Conservation (phyloP, 1,140 invertebrate species). For the Sinonovacula constricta region DNA sequence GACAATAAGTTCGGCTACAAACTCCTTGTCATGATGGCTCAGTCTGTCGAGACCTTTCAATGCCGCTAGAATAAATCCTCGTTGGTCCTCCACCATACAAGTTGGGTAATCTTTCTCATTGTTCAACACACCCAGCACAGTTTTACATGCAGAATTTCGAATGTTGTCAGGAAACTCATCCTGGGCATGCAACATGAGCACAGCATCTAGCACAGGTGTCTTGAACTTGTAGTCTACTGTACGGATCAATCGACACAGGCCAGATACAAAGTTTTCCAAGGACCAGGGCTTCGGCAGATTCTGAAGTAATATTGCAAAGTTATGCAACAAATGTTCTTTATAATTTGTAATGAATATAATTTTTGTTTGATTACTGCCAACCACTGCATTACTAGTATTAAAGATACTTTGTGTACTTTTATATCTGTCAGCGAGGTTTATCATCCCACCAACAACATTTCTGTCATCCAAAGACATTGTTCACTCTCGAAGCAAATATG, state of each 20-base stretch:
- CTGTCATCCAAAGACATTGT: too few species aligned
- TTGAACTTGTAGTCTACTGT: slow-evolving; percentile 68
- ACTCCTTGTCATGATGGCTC: slow-evolving; percentile 66
- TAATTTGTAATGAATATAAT: too few species aligned
- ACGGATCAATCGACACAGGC: slow-evolving; percentile 66
- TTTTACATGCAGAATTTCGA: slow-evolving; percentile 55
- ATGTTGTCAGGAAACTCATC: slow-evolving; percentile 65
- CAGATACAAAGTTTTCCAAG: slow-evolving; percentile 66
- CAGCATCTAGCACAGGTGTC: slow-evolving; percentile 64
- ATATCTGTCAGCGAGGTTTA: too few species aligned
- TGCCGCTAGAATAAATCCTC: slow-evolving; percentile 68
- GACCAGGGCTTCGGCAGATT: slow-evolving; percentile 76
- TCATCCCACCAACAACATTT: too few species aligned
- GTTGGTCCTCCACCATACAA: slow-evolving; percentile 65
- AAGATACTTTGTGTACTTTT: too few species aligned
- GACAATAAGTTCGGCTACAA: slow-evolving; percentile 71
- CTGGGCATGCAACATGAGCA: slow-evolving; percentile 65
- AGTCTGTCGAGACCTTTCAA: slow-evolving; percentile 68
- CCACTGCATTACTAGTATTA: too few species aligned
- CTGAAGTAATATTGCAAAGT: slow-evolving; percentile 62
- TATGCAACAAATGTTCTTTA: too few species aligned
- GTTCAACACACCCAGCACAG: slow-evolving; percentile 63
- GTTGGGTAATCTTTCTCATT: slow-evolving; percentile 66
- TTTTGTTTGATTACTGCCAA: too few species aligned
- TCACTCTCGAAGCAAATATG: too few species aligned